Base-by-base conservation (phyloP, 1,140 invertebrate species). In the Phocides pigmalion region DNA sequence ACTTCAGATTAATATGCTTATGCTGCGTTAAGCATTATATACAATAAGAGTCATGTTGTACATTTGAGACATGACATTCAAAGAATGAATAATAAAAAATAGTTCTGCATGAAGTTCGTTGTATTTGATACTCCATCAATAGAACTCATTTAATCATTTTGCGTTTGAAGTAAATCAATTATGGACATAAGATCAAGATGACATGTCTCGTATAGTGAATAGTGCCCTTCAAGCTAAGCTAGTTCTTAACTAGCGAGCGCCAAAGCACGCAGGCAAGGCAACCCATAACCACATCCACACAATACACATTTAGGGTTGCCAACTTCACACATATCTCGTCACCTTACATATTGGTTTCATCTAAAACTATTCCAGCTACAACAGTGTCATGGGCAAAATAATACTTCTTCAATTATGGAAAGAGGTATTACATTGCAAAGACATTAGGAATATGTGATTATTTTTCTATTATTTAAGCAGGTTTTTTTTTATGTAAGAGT, bases 221-320 rank as follows among this genome's bases (percentile, higher is more conserved):
- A 20, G 39, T 58, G 54, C 53, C 25, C 35, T 51, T 56, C 6
- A 58, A 58, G 41, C 53, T 42, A 44, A 56, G 20, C 53, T 44
- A 56, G 37, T 56, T 56, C 14, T 41, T 15, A 44, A 56, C 50
- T 41, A 54, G 17, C 16, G 17, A 41, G 9, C 28, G n/a, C 9
- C 28, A 32, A 32, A 32, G 28, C 28, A 32, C 28, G 28, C 28
- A 32, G 28, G 28, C 28, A 32, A 32, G 28, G 9, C 28, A 0
- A 32, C 28, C 28, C 28, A 32, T 11, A 32, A 32, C 28, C 28
- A 32, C 28, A 3, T 32, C 51, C 15, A 41, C 11, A 35, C 17
- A 42, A 42, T 19, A 41, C 11, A 35, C 17, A 42, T 56, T 19
- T 39, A 56, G 12, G 4, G 35, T 28, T 56, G 39, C 14, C 14